A percentile compares a stretch with the other conserved stretches of the same genome.
phyloP scores from a whole-genome alignment of 2,888 invertebrate species.

The Diaprepes abbreviatus region DNA sequence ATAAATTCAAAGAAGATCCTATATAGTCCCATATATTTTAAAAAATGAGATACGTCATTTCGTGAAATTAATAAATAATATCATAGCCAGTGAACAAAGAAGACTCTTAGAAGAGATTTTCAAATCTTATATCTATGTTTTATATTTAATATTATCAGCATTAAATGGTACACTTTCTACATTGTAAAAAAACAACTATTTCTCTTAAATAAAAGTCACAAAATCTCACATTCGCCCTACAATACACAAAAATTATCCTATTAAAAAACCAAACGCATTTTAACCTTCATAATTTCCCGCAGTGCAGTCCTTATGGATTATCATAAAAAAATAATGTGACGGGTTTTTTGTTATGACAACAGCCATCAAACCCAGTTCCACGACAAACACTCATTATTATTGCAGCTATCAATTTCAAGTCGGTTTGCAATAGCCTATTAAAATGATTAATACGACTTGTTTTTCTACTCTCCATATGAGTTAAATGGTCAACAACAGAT shows the following conservation, averaged over 20 bases:
- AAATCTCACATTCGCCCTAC: neutral
- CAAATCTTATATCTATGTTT: no score
- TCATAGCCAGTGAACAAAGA: no score
- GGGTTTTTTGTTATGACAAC: constrained; percentile 60
- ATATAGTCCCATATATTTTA: no score
- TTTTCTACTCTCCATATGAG: constrained; percentile 53
- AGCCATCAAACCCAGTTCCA: constrained; percentile 62
- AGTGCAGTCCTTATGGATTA: constrained; percentile 45
- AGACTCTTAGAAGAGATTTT: no score
- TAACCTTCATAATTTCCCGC: constrained; percentile 21
- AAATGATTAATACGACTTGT: constrained; percentile 65
- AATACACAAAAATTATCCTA: no score
- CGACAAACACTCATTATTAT: constrained; percentile 64
- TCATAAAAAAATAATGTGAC: constrained; percentile 57
- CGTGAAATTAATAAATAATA: no score
- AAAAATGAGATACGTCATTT: no score
- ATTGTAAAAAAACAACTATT: neutral
- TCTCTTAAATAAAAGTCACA: neutral
- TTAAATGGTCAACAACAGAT: constrained; percentile 38
- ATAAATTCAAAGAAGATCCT: no score
- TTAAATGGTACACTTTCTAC: no score
- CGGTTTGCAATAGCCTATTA: constrained; percentile 64
- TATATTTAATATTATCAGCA: no score
- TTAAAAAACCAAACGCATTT: neutral
- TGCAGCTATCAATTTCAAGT: constrained; percentile 64